phyloP scores from a whole-genome alignment of 2,888 invertebrate genomes.

The Tetramorium bicarinatum region DNA sequence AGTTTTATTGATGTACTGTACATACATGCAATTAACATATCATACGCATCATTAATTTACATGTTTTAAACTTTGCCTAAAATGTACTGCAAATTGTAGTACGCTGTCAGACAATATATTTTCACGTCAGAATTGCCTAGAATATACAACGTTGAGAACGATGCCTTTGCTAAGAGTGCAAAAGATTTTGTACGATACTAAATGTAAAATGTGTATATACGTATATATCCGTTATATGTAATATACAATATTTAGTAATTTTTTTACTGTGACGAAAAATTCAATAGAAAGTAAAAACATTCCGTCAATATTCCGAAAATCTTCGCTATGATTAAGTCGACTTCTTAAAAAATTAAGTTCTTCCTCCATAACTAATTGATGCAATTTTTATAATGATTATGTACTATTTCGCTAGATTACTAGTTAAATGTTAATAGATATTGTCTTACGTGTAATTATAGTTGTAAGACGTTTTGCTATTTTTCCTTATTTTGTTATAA shows the following conservation, averaged over 20 bases:
- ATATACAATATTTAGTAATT: background rate
- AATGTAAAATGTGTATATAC: background rate
- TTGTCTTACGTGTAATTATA: too few species aligned
- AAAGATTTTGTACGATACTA: background rate
- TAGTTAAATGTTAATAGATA: too few species aligned
- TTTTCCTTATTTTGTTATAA: too few species aligned
- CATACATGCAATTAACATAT: background rate
- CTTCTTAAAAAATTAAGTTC: background rate
- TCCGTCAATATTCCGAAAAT: background rate
- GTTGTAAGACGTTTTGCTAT: too few species aligned
- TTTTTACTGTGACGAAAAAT: background rate
- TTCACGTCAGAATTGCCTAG: background rate
- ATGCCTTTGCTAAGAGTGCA: constrained; percentile 1
- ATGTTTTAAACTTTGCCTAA: background rate
- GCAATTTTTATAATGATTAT: too few species aligned
- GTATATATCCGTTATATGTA: background rate
- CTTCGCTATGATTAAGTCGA: background rate
- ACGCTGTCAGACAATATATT: too few species aligned
- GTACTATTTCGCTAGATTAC: too few species aligned
- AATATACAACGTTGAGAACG: background rate
- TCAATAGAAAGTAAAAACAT: background rate
- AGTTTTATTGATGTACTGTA: background rate
- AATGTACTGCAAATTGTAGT: background rate
- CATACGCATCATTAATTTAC: background rate
- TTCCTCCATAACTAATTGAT: background rate